Percentiles rank a stretch among this genome's conserved stretches.
phyloP scores from a whole-genome alignment of 2,888 invertebrate genomes.

The Tiliacea citrago region DNA sequence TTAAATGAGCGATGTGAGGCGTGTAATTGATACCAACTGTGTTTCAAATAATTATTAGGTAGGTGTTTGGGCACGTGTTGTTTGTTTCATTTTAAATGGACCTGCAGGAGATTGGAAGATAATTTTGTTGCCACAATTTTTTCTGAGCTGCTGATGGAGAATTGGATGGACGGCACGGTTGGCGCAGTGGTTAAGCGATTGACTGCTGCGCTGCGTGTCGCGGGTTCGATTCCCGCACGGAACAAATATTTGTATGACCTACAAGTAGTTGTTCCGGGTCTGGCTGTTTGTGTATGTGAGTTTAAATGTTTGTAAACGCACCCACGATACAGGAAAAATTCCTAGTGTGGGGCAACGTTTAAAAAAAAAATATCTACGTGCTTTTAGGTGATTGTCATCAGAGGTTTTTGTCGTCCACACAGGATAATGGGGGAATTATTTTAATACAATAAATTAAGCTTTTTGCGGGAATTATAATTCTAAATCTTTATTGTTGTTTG shows the following conservation, averaged over 20 bases:
- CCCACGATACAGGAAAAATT: too few species aligned
- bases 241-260: too few species aligned
- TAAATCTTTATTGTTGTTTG: background rate
- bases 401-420: background rate
- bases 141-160: background rate
- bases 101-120: background rate
- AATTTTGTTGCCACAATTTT: background rate
- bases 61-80: conserved; percentile 7
- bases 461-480: background rate
- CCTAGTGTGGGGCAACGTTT: too few species aligned
- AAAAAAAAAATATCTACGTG: too few species aligned
- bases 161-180: too few species aligned
- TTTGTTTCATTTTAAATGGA: conserved; percentile 10
- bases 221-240: too few species aligned
- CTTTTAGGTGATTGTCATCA: too few species aligned
- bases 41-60: conserved; percentile 12
- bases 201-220: too few species aligned
- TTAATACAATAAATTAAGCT: background rate
- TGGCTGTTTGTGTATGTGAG: too few species aligned
- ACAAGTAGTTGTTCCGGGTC: too few species aligned
- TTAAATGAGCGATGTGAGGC: conserved; percentile 13
- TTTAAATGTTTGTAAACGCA: too few species aligned
- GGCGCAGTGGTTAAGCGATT: too few species aligned
- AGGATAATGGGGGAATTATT: background rate
- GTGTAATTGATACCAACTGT: conserved; percentile 41